phyloP scores from a whole-genome alignment of 2,797 vertebrate genomes.

The Lepus oiostolus region DNA sequence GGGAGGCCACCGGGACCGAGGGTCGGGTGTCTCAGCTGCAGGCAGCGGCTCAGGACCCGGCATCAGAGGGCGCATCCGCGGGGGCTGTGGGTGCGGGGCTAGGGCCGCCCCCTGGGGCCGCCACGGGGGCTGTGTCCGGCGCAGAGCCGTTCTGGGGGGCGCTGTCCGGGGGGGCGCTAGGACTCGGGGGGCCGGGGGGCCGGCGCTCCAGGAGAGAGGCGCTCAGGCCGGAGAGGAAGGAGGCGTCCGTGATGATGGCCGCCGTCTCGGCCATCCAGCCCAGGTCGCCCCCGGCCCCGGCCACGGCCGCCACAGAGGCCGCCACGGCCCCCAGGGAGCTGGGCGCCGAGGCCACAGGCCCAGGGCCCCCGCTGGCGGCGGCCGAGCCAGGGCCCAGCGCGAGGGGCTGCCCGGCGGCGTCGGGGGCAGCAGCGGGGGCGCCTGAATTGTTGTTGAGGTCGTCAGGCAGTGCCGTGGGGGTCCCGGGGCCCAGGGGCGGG shows the following conservation, averaged over 20 bases:
- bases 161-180: conserved; percentile 41
- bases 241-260: conserved; percentile 93
- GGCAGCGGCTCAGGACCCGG: conserved; percentile 75
- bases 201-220: conserved; percentile 83
- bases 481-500: conserved; percentile 94
- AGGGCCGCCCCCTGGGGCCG: background rate
- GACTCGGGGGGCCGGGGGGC: background rate
- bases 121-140: accelerated
- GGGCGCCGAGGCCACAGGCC: conserved; percentile 21
- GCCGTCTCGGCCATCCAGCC: conserved; percentile 96
- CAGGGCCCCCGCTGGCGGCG: background rate
- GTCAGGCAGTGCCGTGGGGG: conserved; percentile 95
- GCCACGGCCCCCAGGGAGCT: conserved; percentile 76
- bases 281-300: conserved; percentile 86
- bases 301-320: conserved; percentile 25
- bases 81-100: background rate
- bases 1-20: background rate
- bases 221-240: conserved; percentile 90
- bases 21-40: conserved; percentile 6
- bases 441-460: conserved; percentile 96
- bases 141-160: conserved; percentile 58
- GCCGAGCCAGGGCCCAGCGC: conserved; percentile 62
- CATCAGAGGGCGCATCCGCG: background rate
- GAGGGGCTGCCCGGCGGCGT: background rate
- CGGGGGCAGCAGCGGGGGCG: accelerated